Percentiles rank a stretch among this genome's conserved stretches.
These are phyloP conservation scores for Euwallacea fornicatus DNA, from an alignment of 1,140 invertebrate species.

Conservation along the genomic window DNA sequence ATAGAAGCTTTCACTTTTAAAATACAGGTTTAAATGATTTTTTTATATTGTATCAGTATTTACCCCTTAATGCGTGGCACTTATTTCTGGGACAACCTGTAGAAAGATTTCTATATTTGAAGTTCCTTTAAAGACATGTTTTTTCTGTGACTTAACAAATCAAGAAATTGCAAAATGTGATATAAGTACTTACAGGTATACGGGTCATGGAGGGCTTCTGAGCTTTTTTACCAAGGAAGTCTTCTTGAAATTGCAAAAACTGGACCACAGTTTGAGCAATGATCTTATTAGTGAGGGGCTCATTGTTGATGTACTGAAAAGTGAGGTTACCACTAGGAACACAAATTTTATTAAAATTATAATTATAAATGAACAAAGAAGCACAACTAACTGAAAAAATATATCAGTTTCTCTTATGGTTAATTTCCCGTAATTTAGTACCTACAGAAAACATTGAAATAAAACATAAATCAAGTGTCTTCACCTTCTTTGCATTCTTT, in stretches of 20 bases:
- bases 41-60: too few species aligned
- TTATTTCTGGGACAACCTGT: not conserved
- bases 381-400: not conserved
- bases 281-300: conserved; percentile 91
- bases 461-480: not conserved
- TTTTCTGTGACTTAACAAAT: not conserved
- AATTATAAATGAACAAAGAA: not conserved
- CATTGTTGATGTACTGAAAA: conserved; percentile 81
- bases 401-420: not conserved
- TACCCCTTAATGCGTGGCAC: too few species aligned
- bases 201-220: conserved; percentile 82
- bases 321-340: too few species aligned
- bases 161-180: not conserved
- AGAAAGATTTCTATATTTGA: not conserved
- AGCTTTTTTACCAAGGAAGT: conserved; percentile 91
- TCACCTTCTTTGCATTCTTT: conserved; percentile 96
- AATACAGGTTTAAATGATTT: too few species aligned
- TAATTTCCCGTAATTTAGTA: not conserved
- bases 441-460: not conserved
- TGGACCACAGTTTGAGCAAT: conserved; percentile 83
- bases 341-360: too few species aligned
- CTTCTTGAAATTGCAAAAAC: conserved; percentile 94
- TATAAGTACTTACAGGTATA: conserved; percentile 72
- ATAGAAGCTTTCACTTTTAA: too few species aligned
- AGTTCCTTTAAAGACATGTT: not conserved